Evolutionary conservation across 2,113 vertebrate species (phyloP).

Genomic region (Tupaia chinensis): DNA sequence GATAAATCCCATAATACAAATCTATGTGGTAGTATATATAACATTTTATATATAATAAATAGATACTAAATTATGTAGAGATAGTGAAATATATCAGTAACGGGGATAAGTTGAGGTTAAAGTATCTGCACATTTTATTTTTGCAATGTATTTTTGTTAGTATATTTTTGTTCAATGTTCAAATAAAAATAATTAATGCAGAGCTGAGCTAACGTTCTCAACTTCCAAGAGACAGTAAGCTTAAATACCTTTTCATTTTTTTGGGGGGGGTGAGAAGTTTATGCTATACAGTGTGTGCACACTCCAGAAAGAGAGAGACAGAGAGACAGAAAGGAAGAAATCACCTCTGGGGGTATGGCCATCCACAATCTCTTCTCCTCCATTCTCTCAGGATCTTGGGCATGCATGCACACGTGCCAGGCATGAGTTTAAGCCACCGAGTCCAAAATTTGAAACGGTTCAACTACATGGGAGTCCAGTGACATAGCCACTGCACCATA

Average conservation of each 20-base stretch:
- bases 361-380: too few relatives aligned
- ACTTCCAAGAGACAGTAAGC: background rate
- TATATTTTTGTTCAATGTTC: background rate
- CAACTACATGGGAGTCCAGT: too few relatives aligned
- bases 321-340: too few relatives aligned
- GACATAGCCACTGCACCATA: too few relatives aligned
- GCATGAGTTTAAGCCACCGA: too few relatives aligned
- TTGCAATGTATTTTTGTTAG: background rate
- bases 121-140: background rate
- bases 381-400: too few relatives aligned
- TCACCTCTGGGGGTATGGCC: too few relatives aligned
- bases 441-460: too few relatives aligned
- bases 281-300: too few relatives aligned
- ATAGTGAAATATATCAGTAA: background rate
- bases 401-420: too few relatives aligned
- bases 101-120: background rate
- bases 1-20: background rate
- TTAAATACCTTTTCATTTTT: background rate
- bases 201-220: background rate
- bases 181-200: background rate
- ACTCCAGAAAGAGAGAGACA: too few relatives aligned
- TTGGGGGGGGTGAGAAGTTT: accelerated
- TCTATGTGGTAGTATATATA: background rate
- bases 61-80: conserved; percentile 30
- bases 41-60: background rate